phyloP scores from a whole-genome alignment of 2,888 invertebrate species.

The Macrosiphum euphorbiae region DNA sequence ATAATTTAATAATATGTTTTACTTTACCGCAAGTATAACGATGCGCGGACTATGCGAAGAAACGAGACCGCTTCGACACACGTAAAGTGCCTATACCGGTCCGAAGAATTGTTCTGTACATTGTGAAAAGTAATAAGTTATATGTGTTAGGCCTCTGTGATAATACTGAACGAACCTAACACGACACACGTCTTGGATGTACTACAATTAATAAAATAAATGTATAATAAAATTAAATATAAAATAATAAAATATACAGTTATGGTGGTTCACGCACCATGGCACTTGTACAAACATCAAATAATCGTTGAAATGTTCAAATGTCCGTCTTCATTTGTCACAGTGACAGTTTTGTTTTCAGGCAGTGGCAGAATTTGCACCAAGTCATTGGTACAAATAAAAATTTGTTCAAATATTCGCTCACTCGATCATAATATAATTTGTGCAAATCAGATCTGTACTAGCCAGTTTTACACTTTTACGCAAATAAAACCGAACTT shows the following conservation, averaged over 20 bases:
- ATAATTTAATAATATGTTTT: neutral
- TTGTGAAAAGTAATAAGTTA: neutral
- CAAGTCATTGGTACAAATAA: neutral
- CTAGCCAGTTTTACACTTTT: neutral
- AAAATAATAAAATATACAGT: neutral
- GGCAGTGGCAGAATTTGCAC: neutral
- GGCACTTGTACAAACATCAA: neutral
- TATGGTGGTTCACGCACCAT: neutral
- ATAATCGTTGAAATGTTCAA: neutral
- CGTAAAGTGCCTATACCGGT: neutral
- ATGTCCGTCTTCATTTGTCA: neutral
- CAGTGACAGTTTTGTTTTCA: neutral
- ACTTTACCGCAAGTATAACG: neutral
- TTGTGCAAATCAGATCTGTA: neutral
- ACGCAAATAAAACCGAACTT: neutral
- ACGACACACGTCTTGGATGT: neutral
- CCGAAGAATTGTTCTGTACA: neutral
- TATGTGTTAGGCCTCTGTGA: neutral
- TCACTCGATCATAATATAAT: neutral
- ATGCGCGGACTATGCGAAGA: fast-evolving
- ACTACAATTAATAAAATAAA: neutral
- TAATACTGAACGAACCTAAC: neutral
- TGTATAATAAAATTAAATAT: neutral
- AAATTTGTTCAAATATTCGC: neutral
- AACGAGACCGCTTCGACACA: neutral